Conservation (phyloP, 2,797 vertebrate genomes). For the Etheostoma perlongum region DNA sequence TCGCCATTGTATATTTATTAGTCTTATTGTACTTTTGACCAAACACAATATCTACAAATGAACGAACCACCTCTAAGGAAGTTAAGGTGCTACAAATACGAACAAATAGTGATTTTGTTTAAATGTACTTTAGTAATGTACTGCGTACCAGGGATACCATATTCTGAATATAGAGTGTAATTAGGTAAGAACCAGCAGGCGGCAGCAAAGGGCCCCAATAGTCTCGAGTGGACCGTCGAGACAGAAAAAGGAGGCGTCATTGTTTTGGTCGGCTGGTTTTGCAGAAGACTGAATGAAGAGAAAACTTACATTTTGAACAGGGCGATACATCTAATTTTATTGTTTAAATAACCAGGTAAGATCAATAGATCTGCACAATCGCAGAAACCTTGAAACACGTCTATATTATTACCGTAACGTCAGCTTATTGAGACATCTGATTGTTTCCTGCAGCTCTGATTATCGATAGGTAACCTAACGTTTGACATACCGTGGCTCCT, state of each 20-base stretch:
- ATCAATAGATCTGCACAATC: rapidly evolving
- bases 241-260: constrained; percentile 16
- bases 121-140: too few species aligned
- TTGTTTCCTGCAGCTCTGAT: background rate
- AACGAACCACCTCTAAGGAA: too few species aligned
- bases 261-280: background rate
- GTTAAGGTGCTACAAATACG: too few species aligned
- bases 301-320: too few species aligned
- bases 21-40: too few species aligned
- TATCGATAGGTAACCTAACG: too few species aligned
- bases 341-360: background rate
- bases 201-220: background rate
- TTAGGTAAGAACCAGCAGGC: background rate
- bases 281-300: background rate
- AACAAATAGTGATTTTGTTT: too few species aligned
- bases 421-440: too few species aligned
- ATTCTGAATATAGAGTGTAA: too few species aligned
- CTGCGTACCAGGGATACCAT: too few species aligned
- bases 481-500: background rate
- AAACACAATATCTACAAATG: too few species aligned
- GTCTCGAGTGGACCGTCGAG: rapidly evolving
- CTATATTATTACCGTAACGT: background rate
- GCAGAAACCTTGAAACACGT: background rate
- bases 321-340: background rate
- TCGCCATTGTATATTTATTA: too few species aligned